phyloP scores from a whole-genome alignment of 1,140 invertebrate species.

The Theocolax elegans region DNA sequence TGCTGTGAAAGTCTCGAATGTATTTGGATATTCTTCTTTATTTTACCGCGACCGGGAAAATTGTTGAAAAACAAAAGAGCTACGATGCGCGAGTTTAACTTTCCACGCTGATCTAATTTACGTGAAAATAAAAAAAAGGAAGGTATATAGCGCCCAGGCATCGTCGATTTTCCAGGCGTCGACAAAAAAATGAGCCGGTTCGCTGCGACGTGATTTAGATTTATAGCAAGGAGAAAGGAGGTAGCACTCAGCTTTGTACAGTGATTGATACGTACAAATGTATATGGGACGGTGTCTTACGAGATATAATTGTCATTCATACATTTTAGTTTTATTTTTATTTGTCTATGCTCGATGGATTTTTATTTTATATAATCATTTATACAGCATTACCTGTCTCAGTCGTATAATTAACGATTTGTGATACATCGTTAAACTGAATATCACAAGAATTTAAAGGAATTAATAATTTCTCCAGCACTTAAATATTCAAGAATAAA shows the following conservation, averaged over 20 bases:
- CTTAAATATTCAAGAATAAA: too few relatives aligned
- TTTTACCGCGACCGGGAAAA: background rate
- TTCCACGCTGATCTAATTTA: conserved; percentile 14
- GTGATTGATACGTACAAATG: background rate
- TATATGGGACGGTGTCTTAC: background rate
- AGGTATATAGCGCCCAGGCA: too few relatives aligned
- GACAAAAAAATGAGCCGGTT: conserved; percentile 3
- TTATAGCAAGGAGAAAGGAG: background rate
- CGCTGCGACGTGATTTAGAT: conserved; percentile 6
- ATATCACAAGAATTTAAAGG: too few relatives aligned
- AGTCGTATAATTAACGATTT: too few relatives aligned
- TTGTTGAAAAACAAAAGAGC: background rate
- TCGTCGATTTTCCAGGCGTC: conserved; percentile 8
- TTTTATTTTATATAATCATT: too few relatives aligned
- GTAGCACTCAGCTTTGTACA: background rate
- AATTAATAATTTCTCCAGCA: too few relatives aligned
- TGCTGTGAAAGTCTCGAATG: conserved; percentile 9
- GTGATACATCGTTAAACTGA: too few relatives aligned
- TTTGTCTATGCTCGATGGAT: too few relatives aligned
- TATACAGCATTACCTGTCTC: too few relatives aligned
- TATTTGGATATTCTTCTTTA: conserved; percentile 12
- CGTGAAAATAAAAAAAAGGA: background rate
- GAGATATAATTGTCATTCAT: background rate
- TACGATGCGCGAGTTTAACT: background rate
- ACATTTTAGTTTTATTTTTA: background rate